phyloP scores from a whole-genome alignment of 2,888 invertebrate genomes.

The Rhodophaea formosa region DNA sequence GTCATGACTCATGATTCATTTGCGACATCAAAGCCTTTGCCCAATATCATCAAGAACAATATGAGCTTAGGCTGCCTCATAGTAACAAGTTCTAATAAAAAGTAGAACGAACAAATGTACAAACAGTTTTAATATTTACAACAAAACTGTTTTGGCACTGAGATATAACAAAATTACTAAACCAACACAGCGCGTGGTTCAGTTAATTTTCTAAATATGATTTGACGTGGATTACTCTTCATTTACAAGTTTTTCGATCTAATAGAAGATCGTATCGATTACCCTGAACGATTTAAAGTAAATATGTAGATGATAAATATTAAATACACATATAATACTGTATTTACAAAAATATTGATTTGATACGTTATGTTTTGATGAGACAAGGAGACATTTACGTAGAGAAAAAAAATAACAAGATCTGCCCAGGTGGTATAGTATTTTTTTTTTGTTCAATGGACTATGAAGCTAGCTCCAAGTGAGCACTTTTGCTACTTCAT shows the following conservation, averaged over 20 bases:
- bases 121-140: conserved; percentile 12
- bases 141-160: conserved; percentile 37
- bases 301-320: conserved; percentile 46
- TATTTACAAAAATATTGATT: conserved; percentile 67
- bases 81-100: neutral
- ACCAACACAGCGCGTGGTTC: conserved; percentile 19
- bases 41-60: neutral
- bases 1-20: neutral
- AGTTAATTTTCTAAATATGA: conserved; percentile 15
- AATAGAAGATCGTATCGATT: conserved; percentile 35
- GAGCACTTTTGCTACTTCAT: too few relatives aligned
- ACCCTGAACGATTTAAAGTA: conserved; percentile 53
- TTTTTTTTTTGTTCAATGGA: too few relatives aligned
- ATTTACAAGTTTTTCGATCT: conserved; percentile 4
- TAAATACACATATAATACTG: conserved; percentile 55
- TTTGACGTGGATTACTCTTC: neutral
- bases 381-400: conserved; percentile 6
- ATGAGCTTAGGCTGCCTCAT: neutral
- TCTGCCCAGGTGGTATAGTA: too few relatives aligned
- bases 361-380: conserved; percentile 29
- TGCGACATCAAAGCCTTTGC: neutral
- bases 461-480: too few relatives aligned
- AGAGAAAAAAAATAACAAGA: too few relatives aligned
- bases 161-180: conserved; percentile 26
- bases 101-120: neutral